Percentiles rank a stretch among this genome's conserved stretches.
phyloP scores from a whole-genome alignment of 1,140 invertebrate species.

The Anoplolepis gracilipes region DNA sequence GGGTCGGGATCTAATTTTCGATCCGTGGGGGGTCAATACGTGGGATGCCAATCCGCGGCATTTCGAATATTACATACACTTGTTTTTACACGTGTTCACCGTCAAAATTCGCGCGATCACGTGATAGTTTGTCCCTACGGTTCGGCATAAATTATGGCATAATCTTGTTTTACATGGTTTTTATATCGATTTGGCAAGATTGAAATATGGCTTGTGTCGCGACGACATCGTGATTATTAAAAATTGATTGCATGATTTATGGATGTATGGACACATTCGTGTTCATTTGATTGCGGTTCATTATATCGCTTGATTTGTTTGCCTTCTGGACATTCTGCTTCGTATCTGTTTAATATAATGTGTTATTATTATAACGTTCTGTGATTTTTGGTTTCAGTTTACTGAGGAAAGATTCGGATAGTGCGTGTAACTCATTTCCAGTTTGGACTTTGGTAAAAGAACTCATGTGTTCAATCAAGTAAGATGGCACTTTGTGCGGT shows the following conservation, averaged over 20 bases:
- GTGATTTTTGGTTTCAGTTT: not conserved
- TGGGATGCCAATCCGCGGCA: constrained; percentile 66
- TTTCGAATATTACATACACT: not conserved
- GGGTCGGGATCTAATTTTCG: constrained; percentile 71
- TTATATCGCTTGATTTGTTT: constrained; percentile 10
- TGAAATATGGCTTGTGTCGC: not conserved
- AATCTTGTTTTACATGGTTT: constrained; percentile 6
- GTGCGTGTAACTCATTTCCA: constrained; percentile 23
- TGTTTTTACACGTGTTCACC: constrained; percentile 65
- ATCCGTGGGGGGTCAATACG: constrained; percentile 77
- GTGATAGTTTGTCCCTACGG: constrained; percentile 45
- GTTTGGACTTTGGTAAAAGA: constrained; percentile 21
- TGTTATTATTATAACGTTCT: not conserved
- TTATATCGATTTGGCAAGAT: constrained; percentile 1
- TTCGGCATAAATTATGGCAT: constrained; percentile 49
- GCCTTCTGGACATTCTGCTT: not conserved
- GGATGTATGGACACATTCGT: not conserved
- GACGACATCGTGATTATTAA: not conserved
- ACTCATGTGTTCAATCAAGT: constrained; percentile 25
- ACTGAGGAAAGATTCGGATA: not conserved
- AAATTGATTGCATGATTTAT: not conserved
- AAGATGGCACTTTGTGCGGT: constrained; percentile 63
- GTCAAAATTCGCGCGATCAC: constrained; percentile 56
- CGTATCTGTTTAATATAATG: not conserved
- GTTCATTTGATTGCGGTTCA: not conserved